These are phyloP conservation scores for Lycaena phlaeas DNA, from an alignment of 2,888 invertebrate genomes.

Conservation along the genomic window DNA sequence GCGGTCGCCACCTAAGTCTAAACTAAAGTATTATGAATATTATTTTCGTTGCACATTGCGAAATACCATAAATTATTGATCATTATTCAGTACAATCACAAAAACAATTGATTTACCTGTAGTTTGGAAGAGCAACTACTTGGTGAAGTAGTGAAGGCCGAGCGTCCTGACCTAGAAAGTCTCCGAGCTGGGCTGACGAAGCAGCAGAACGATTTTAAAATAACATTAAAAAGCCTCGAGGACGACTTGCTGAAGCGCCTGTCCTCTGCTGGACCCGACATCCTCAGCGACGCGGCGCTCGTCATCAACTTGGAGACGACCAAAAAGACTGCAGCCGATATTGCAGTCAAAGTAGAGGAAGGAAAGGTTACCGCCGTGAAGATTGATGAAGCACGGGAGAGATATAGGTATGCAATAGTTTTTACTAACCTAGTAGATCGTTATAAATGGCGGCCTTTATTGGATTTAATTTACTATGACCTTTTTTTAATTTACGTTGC, in stretches of 20 bases:
- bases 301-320: constrained; percentile 95
- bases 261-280: constrained; percentile 93
- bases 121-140: constrained; percentile 92
- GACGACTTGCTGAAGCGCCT: constrained; percentile 89
- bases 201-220: constrained; percentile 95
- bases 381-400: constrained; percentile 93
- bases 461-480: too few species aligned
- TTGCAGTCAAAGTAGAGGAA: constrained; percentile 88
- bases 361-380: constrained; percentile 88
- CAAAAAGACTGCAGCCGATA: constrained; percentile 92
- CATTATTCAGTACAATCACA: too few species aligned
- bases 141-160: constrained; percentile 94
- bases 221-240: constrained; percentile 91
- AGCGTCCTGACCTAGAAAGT: constrained; percentile 91
- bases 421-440: too few species aligned
- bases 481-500: too few species aligned
- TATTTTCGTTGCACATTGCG: too few species aligned
- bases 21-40: too few species aligned
- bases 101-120: constrained; percentile 11
- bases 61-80: too few species aligned
- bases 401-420: constrained; percentile 83
- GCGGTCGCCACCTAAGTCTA: too few species aligned
- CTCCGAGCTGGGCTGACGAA: constrained; percentile 88
- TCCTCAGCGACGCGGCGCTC: constrained; percentile 90
- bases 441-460: too few species aligned